phyloP scores from a whole-genome alignment of 2,113 vertebrate genomes.

The Turnix velox region DNA sequence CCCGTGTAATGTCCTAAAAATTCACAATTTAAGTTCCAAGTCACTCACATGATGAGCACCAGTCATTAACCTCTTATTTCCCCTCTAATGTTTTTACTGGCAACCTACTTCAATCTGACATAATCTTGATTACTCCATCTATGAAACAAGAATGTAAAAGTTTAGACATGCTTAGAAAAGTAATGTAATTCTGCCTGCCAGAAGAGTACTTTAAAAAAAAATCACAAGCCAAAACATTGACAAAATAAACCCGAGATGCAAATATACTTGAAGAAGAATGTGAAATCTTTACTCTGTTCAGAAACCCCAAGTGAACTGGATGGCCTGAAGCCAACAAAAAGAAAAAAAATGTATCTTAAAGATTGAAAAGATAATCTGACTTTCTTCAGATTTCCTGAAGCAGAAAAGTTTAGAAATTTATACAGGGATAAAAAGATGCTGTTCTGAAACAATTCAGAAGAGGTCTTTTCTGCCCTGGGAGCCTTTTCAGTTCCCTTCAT shows the following conservation, averaged over 20 bases:
- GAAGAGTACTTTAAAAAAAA: neutral
- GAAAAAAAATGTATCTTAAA: neutral
- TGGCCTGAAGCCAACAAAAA: neutral
- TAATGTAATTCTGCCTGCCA: neutral
- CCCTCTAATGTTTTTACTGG: neutral
- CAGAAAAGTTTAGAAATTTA: neutral
- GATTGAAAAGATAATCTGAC: neutral
- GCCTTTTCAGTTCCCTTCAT: neutral
- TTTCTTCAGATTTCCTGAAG: neutral
- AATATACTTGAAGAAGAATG: neutral
- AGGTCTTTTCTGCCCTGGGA: neutral
- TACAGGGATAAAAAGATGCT: neutral
- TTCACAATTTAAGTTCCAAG: neutral
- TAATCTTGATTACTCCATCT: neutral
- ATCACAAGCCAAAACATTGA: neutral
- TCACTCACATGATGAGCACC: fast-evolving
- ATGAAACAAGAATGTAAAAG: neutral
- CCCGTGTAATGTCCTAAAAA: neutral
- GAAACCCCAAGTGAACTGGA: neutral
- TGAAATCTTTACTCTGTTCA: neutral
- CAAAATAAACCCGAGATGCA: neutral
- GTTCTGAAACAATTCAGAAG: neutral
- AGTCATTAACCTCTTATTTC: neutral
- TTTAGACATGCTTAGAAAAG: neutral
- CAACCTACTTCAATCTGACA: neutral